A percentile compares a stretch with the other conserved stretches of the same genome.
Evolutionary conservation across 2,113 vertebrate species (phyloP).

Genomic region (Madoqua kirkii): DNA sequence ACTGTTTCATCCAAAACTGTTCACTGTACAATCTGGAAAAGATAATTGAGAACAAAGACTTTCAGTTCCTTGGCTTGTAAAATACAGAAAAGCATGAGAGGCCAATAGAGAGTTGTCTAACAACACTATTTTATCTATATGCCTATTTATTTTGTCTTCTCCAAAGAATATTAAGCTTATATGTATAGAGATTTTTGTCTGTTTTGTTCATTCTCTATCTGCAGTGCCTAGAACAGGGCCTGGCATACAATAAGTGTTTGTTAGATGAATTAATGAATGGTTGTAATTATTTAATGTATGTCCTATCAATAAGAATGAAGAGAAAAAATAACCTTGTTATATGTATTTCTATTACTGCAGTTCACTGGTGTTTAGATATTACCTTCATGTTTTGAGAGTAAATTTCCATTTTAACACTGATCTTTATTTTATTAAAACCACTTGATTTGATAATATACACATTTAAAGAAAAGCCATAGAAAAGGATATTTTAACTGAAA

Average conservation of each 20-base stretch:
- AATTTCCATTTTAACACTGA: conserved; percentile 23
- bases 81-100: background rate
- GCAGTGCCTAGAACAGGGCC: background rate
- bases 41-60: background rate
- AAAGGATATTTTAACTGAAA: background rate
- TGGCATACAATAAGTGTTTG: background rate
- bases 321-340: background rate
- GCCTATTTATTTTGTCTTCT: background rate
- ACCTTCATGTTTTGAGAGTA: conserved; percentile 2
- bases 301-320: background rate
- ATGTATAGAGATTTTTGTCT: background rate
- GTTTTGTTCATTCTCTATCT: background rate
- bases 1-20: background rate
- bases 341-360: background rate
- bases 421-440: conserved; percentile 16
- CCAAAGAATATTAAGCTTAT: background rate
- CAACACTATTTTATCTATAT: background rate
- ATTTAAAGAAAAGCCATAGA: background rate
- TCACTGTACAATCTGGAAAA: background rate
- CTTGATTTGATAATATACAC: background rate
- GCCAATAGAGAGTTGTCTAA: background rate
- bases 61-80: background rate
- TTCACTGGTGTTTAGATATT: background rate
- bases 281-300: background rate
- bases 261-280: background rate